Conservation (phyloP, 2,888 invertebrate genomes). For the Trissolcus japonicus region DNA sequence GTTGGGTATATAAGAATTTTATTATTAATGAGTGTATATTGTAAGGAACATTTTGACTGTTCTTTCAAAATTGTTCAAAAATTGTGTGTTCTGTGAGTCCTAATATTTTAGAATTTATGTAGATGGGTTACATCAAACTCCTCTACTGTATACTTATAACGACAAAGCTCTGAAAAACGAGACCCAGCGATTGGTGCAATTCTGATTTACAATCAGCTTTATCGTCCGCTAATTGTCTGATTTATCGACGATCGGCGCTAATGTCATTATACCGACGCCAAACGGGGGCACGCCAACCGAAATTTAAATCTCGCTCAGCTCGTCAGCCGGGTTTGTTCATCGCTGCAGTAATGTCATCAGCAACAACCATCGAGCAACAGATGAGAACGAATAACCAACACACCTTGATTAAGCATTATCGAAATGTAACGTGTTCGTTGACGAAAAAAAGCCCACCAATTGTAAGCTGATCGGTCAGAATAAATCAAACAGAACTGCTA, state of each 20-base stretch:
- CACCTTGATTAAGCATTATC: conserved; percentile 31
- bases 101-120: background rate
- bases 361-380: conserved; percentile 48
- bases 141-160: background rate
- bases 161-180: conserved; percentile 61
- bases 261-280: conserved; percentile 64
- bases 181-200: conserved; percentile 64
- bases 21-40: background rate
- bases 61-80: background rate
- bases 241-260: conserved; percentile 68
- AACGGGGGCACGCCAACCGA: conserved; percentile 49
- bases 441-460: conserved; percentile 28
- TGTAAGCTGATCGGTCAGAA: conserved; percentile 13
- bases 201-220: conserved; percentile 70
- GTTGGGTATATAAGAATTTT: conserved; percentile 27
- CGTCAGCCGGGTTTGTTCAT: conserved; percentile 34
- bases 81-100: no score
- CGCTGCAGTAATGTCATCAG: conserved; percentile 33
- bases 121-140: no score
- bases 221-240: conserved; percentile 70
- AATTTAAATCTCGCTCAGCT: conserved; percentile 54
- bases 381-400: conserved; percentile 44
- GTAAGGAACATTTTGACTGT: no score
- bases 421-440: conserved; percentile 23
- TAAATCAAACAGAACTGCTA: background rate